phyloP scores from a whole-genome alignment of 2,113 vertebrate species.

The Arothron firmamentum region DNA sequence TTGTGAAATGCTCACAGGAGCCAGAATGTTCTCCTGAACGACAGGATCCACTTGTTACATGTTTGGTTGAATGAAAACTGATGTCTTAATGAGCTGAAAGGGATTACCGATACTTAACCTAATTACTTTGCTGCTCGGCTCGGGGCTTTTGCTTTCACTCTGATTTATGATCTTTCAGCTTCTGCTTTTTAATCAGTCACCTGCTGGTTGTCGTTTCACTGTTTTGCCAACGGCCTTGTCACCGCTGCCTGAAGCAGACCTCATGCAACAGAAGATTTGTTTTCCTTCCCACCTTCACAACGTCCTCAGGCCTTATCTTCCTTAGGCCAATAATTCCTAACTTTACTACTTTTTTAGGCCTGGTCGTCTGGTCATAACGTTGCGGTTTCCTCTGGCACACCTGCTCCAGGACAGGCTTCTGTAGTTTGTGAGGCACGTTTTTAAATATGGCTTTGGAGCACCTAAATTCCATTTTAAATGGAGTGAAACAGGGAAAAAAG shows the following conservation, averaged over 20 bases:
- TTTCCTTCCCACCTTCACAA: no score
- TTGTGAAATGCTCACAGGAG: no score
- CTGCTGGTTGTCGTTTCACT: slow-evolving; percentile 17
- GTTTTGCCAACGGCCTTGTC: slow-evolving; percentile 11
- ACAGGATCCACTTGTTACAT: slow-evolving; percentile 28
- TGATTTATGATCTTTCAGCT: slow-evolving; percentile 40
- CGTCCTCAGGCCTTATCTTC: no score
- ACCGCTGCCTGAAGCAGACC: background rate
- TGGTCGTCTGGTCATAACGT: no score
- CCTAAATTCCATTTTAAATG: no score
- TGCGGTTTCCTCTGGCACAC: no score
- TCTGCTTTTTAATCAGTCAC: slow-evolving; percentile 47
- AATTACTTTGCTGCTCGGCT: slow-evolving; percentile 68
- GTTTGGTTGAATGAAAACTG: slow-evolving; percentile 59
- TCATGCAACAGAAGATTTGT: background rate
- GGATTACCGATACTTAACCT: slow-evolving; percentile 77
- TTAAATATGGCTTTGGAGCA: no score
- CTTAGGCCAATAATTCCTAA: no score
- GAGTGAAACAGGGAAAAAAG: no score
- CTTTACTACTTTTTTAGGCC: no score
- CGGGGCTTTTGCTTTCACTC: slow-evolving; percentile 55
- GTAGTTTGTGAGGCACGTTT: no score
- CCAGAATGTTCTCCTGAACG: slow-evolving; percentile 1
- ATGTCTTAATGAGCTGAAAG: slow-evolving; percentile 67
- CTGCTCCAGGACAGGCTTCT: no score